Conservation (phyloP, 2,888 invertebrate species). For the Eupsilia transversa region DNA sequence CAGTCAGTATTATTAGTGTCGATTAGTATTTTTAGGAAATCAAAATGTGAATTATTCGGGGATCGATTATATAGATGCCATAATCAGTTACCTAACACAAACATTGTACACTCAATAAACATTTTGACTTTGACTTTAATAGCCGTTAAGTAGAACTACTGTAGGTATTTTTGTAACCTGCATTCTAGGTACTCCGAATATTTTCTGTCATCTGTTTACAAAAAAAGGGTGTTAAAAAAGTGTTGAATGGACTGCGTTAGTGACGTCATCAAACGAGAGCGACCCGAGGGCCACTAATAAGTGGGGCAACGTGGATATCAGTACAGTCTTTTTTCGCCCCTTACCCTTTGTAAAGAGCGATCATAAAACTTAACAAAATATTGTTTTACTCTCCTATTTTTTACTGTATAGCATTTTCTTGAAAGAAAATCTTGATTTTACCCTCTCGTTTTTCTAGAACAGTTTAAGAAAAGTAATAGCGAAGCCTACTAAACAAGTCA, state of each 20-base stretch:
- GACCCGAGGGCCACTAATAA: slow-evolving; percentile 74
- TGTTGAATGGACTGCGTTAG: slow-evolving; percentile 76
- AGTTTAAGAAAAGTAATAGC: background rate
- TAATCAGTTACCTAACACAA: no score
- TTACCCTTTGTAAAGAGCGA: slow-evolving; percentile 55
- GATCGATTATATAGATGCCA: background rate
- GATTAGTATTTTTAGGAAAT: background rate
- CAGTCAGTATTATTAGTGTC: background rate
- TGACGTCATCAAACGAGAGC: slow-evolving; percentile 76
- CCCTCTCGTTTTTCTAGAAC: background rate
- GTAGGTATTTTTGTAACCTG: background rate
- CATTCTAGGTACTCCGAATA: background rate
- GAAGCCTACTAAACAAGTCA: no score
- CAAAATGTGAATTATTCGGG: background rate
- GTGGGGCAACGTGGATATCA: slow-evolving; percentile 65
- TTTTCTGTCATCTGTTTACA: slow-evolving; percentile 43
- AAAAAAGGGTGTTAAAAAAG: slow-evolving; percentile 63
- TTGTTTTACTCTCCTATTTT: slow-evolving; percentile 45
- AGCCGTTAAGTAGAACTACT: background rate
- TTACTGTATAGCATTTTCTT: background rate
- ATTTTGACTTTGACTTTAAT: no score
- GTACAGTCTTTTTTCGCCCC: slow-evolving; percentile 68
- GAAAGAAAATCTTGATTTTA: background rate
- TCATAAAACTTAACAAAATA: slow-evolving; percentile 58
- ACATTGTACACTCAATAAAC: no score